Percentiles rank a stretch among this genome's conserved stretches.
Evolutionary conservation across 2,888 invertebrate species (phyloP).

Genomic region (Epirrita christyi): DNA sequence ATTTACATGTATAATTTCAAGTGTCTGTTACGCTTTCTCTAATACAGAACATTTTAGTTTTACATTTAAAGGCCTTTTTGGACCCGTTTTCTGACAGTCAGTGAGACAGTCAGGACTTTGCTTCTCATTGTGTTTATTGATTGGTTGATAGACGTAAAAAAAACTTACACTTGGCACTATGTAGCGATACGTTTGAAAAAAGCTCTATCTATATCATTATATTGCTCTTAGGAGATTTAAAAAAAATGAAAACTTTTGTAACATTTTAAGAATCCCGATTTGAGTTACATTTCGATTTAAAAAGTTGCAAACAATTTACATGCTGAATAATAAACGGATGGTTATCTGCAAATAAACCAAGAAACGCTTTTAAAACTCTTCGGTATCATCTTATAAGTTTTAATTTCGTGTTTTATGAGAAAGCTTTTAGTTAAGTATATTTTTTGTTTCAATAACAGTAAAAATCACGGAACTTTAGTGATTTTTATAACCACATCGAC

Average conservation of each 20-base stretch:
- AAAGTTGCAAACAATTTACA: constrained; percentile 75
- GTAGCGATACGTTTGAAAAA: no score
- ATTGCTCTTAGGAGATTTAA: constrained; percentile 19
- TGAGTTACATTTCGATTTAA: constrained; percentile 65
- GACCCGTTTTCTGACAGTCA: no score
- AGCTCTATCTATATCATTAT: background rate
- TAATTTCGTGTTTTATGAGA: constrained; percentile 17
- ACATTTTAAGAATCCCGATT: constrained; percentile 40
- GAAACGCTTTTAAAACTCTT: constrained; percentile 42
- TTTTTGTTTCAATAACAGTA: constrained; percentile 17
- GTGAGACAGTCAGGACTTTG: no score
- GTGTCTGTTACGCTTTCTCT: no score
- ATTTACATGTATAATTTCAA: no score
- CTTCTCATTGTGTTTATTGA: no score
- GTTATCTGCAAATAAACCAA: constrained; percentile 65
- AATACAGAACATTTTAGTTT: no score
- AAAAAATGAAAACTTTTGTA: constrained; percentile 37
- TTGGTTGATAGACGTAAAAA: no score
- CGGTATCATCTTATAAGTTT: constrained; percentile 33
- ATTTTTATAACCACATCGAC: no score
- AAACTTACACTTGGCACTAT: no score
- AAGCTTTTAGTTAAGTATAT: constrained; percentile 32
- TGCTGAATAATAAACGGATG: constrained; percentile 70
- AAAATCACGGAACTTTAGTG: no score
- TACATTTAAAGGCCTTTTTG: no score